Evolutionary conservation across 1,140 invertebrate species (phyloP), one percentile per base, ranked within the genome.

Genomic region (Leguminivora glycinivorella): DNA sequence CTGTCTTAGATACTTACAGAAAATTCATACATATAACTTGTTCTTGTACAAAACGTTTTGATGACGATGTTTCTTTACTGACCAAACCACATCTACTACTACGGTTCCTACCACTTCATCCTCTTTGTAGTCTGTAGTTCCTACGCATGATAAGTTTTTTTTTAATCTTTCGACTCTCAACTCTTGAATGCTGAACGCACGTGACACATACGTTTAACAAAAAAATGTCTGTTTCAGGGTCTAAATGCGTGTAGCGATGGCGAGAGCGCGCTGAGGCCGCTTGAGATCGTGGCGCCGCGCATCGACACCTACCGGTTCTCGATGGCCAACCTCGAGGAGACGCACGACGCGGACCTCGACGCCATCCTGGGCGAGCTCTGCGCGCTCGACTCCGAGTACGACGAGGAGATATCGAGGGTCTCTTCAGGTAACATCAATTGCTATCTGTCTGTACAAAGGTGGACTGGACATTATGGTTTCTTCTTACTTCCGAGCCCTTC

Each of bases 281-380:
- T 89, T 10, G 90, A 92, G 75, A 92, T 92, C n/a, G 86, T 90
- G 0, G 89, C 90, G 0, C 92, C 92, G 22, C 93, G 96, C 73
- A 97, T 97, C 78, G 96, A 97, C 88, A 95, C 96, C 58, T 98
- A 97, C 89, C 93, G 97, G 77, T 97, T 98, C 86, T 98, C 96
- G 26, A 97, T 98, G 96, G 97, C 96, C 2, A 98, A 97, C 91
- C 93, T 98, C 14, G 97, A 98, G 93, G 97, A 98, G 89, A 97
- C 97, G 17, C 97, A 98, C 87, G 98, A 99, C 92, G 96, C 98
- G 26, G 98, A 99, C 90, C 92, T 99, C 82, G 98, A 99, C 90
- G 97, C 98, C 56, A 98, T 99, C 78, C 93, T 99, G 25, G 97
- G 97, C 26, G 98, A 99, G 90, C 92, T 99, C 31, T 98, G 96